phyloP scores from a whole-genome alignment of 2,888 invertebrate species.

The Papilio elwesi region DNA sequence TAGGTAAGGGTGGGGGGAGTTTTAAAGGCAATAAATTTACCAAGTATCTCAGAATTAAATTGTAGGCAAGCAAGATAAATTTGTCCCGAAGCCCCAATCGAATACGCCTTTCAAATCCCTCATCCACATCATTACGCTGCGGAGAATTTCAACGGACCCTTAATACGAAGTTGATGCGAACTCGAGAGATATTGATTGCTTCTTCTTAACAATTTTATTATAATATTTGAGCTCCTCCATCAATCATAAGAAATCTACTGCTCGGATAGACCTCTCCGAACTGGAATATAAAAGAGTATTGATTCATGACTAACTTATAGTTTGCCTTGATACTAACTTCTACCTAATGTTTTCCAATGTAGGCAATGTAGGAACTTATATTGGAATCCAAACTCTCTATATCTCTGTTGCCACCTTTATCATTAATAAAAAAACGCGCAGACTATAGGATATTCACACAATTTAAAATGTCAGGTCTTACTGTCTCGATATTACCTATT shows the following conservation, averaged over 20 bases:
- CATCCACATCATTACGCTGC: conserved; percentile 50
- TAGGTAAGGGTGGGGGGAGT: neutral
- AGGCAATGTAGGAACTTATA: too few relatives aligned
- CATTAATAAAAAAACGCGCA: too few relatives aligned
- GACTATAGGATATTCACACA: too few relatives aligned
- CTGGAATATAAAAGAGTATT: neutral
- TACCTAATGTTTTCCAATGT: too few relatives aligned
- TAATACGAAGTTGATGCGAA: conserved; percentile 41
- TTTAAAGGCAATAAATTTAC: conserved; percentile 5
- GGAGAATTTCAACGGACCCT: conserved; percentile 49
- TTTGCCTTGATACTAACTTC: too few relatives aligned
- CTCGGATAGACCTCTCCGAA: neutral
- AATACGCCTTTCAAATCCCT: conserved; percentile 40
- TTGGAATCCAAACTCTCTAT: too few relatives aligned
- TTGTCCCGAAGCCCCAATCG: conserved; percentile 44
- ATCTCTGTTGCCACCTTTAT: too few relatives aligned
- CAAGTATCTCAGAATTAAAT: conserved; percentile 14
- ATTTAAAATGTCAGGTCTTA: too few relatives aligned
- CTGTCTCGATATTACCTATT: too few relatives aligned
- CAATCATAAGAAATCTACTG: conserved; percentile 5
- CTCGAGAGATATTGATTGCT: conserved; percentile 52
- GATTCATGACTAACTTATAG: too few relatives aligned
- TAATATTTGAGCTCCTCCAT: conserved; percentile 4
- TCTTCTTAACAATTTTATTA: conserved; percentile 41
- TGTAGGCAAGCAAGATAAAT: conserved; percentile 27